These are phyloP conservation scores for Potamarius usumacintae DNA, from an alignment of 2,113 vertebrate genomes.

Conservation along the genomic window DNA sequence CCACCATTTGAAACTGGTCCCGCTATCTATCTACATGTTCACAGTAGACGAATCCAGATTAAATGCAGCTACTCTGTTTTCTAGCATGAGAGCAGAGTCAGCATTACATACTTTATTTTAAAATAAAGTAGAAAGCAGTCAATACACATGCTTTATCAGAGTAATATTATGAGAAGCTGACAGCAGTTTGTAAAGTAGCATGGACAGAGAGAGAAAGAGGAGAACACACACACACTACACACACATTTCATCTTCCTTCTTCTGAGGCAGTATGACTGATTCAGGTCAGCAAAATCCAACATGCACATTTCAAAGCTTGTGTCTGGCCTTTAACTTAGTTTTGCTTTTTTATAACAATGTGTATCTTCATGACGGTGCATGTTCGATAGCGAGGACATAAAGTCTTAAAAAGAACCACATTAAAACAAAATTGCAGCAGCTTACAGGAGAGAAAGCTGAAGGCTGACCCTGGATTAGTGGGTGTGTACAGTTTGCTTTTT, in stretches of 20 bases:
- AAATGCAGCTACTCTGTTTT: not conserved
- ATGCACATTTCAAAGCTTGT: not conserved
- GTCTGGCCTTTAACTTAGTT: not conserved
- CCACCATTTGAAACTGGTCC: not conserved
- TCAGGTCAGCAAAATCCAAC: not conserved
- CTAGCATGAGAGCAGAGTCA: not conserved
- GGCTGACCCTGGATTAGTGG: not conserved
- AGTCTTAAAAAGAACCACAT: not conserved
- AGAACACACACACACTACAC: not conserved
- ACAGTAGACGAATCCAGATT: not conserved
- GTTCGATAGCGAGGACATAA: not conserved
- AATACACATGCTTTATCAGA: not conserved
- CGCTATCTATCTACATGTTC: no score
- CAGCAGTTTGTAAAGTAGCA: not conserved
- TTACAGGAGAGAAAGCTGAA: not conserved
- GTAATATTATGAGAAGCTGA: not conserved
- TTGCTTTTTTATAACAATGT: not conserved
- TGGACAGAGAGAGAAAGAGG: not conserved
- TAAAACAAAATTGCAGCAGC: not conserved
- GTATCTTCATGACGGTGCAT: not conserved
- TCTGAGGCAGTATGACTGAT: not conserved
- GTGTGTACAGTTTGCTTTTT: not conserved
- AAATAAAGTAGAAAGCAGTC: not conserved
- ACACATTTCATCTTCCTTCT: not conserved
- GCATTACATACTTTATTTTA: not conserved